Percentiles rank a stretch among this genome's conserved stretches.
These are phyloP conservation scores for Platorchestia sp. DNA, from an alignment of 1,140 invertebrate genomes.

Conservation along the genomic window DNA sequence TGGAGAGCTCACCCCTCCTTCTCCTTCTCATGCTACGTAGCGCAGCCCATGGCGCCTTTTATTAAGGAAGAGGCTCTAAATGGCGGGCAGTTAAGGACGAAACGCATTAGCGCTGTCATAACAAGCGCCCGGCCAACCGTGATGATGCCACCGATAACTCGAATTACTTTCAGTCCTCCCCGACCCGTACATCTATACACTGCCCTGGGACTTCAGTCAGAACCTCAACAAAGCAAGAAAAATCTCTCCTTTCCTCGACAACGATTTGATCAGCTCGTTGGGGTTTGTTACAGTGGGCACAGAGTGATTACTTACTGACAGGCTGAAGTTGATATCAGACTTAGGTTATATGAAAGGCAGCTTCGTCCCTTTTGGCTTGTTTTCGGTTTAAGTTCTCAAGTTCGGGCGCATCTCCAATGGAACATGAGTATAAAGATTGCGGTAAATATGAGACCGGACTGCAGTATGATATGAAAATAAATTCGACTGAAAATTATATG, in stretches of 20 bases:
- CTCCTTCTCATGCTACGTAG: not conserved
- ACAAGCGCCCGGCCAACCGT: slow-evolving; percentile 1
- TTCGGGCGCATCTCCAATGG: too few species aligned
- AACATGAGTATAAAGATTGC: too few species aligned
- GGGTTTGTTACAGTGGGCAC: not conserved
- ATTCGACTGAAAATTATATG: too few species aligned
- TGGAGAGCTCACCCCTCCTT: not conserved
- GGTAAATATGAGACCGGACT: too few species aligned
- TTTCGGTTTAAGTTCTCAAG: too few species aligned
- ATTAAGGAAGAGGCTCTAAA: slow-evolving; percentile 13
- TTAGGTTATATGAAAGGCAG: too few species aligned
- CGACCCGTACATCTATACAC: not conserved
- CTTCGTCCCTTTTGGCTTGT: too few species aligned
- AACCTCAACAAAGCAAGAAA: not conserved
- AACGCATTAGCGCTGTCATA: slow-evolving; percentile 27
- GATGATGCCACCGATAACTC: not conserved
- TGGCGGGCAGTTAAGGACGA: slow-evolving; percentile 36
- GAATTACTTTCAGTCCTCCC: slow-evolving; percentile 26
- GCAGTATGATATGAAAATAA: too few species aligned
- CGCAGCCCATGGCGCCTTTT: not conserved
- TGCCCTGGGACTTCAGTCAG: not conserved
- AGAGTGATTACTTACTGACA: not conserved
- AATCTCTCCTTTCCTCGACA: not conserved
- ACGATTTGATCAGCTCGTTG: not conserved
- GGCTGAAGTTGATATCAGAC: not conserved